phyloP scores from a whole-genome alignment of 2,888 invertebrate genomes.

The Trilocha varians region DNA sequence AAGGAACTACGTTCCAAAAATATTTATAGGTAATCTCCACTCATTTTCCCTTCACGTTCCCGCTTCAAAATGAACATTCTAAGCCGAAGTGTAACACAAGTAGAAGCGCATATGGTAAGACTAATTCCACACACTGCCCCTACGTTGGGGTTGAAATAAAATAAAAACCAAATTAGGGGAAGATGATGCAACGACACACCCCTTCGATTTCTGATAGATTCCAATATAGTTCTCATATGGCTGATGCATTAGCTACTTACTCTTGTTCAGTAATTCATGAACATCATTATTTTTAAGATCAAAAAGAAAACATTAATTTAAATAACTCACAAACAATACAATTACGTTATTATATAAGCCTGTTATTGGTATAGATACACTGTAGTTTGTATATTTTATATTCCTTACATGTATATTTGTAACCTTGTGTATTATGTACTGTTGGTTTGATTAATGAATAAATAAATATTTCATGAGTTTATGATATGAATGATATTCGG shows the following conservation, averaged over 20 bases:
- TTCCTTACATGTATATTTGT: too few species aligned
- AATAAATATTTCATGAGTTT: too few species aligned
- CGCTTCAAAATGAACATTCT: slow-evolving; percentile 60
- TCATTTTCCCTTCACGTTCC: background rate
- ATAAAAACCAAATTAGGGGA: slow-evolving; percentile 70
- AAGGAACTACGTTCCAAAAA: too few species aligned
- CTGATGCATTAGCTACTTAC: slow-evolving; percentile 50
- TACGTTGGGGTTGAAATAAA: slow-evolving; percentile 57
- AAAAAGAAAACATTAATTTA: too few species aligned
- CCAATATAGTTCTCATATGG: slow-evolving; percentile 58
- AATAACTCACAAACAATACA: too few species aligned
- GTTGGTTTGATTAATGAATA: too few species aligned
- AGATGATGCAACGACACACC: slow-evolving; percentile 67
- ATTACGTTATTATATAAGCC: too few species aligned
- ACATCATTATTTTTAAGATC: slow-evolving; percentile 13
- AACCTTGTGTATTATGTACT: too few species aligned
- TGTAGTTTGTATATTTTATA: too few species aligned
- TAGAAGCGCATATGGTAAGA: slow-evolving; percentile 70
- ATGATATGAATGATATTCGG: too few species aligned
- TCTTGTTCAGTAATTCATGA: slow-evolving; percentile 27
- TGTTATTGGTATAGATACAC: too few species aligned
- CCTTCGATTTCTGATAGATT: slow-evolving; percentile 72
- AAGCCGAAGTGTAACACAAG: slow-evolving; percentile 59
- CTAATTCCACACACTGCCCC: slow-evolving; percentile 63
- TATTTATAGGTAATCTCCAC: background rate